These are phyloP conservation scores for Aphidius ervi DNA, from an alignment of 1,140 invertebrate species.

Conservation along the genomic window DNA sequence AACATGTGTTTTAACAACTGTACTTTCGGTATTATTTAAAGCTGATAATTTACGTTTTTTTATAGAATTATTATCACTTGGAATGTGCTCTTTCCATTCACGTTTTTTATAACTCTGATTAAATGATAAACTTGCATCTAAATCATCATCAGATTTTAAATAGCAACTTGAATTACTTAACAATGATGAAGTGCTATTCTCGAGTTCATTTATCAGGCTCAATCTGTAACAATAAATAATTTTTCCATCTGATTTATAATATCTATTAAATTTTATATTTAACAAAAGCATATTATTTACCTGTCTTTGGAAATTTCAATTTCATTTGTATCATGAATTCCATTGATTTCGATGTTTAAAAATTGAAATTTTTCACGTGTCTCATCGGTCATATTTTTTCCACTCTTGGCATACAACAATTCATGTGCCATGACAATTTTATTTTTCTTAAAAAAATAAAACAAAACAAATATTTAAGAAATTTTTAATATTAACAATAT, in stretches of 20 bases:
- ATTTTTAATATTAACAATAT: too few species aligned
- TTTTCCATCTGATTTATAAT: conserved; percentile 4
- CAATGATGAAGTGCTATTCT: conserved; percentile 65
- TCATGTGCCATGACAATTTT: conserved; percentile 71
- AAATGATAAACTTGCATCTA: conserved; percentile 61
- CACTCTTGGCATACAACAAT: conserved; percentile 65
- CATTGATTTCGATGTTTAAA: conserved; percentile 54
- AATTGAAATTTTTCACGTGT: conserved; percentile 77
- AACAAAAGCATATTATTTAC: too few species aligned
- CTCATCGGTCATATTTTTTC: conserved; percentile 68
- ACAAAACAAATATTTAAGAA: not conserved
- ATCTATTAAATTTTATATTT: conserved; percentile 26
- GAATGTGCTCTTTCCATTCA: conserved; percentile 66
- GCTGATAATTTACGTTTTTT: conserved; percentile 52
- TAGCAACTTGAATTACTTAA: conserved; percentile 73
- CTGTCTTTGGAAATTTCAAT: conserved; percentile 12
- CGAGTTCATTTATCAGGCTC: conserved; percentile 62
- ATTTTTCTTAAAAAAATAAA: conserved; percentile 57
- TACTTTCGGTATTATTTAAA: conserved; percentile 55
- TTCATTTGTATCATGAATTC: conserved; percentile 42
- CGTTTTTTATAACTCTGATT: conserved; percentile 52
- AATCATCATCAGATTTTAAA: conserved; percentile 83
- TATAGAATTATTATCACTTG: conserved; percentile 48
- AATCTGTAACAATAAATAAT: conserved; percentile 32
- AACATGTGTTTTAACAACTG: conserved; percentile 71